Evolutionary conservation across 2,888 invertebrate species (phyloP), one percentile per base, ranked within the genome.

Genomic region (Gerris lacustris): DNA sequence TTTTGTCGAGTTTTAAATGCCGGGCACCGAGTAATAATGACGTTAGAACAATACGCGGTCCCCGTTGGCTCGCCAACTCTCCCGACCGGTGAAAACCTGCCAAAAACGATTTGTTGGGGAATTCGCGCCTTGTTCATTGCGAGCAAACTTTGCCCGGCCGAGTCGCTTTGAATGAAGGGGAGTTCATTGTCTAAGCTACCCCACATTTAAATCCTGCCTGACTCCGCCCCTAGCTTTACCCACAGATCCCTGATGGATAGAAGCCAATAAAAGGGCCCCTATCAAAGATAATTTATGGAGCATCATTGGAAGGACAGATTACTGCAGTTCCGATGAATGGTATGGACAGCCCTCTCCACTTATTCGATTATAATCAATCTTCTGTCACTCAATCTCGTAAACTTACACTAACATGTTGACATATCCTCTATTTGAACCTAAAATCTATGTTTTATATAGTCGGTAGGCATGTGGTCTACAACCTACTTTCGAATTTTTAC

Each of bases 241-340:
- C 55, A 55, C 55, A 9, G 55, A 55, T 55, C 55, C 55, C 55
- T 55, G 55, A 55, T 55, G 55, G 55, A 55, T 55, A 55, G 55
- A 55, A 55, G 55, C 55, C 55, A 55, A 55, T 55, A 55, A 55
- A 55, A 55, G 55, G 31, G 15, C 55, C 9, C 9, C 55, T 55
- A 55, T 55, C 55, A 55, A 47, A 55, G 55, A 55, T 55, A 55
- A 55, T 11, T 55, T 55, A 55, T 55, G 9, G 31, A 55, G 55
- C 15, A 15, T 55, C 55, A 55, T 55, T 5, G 55, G 11, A 55
- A 55, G 55, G 55, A 55, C 55, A 55, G 55, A 55, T 55, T 2
- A 2, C 15, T 15, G 15, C 55, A 31, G 31, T 31, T 31, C 4
- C 31, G 31, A 31, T 31, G 1, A 31, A 31, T 31, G 31, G 31